Base-by-base conservation (phyloP, 2,797 vertebrate species). In the Halcyon chelicuti region DNA sequence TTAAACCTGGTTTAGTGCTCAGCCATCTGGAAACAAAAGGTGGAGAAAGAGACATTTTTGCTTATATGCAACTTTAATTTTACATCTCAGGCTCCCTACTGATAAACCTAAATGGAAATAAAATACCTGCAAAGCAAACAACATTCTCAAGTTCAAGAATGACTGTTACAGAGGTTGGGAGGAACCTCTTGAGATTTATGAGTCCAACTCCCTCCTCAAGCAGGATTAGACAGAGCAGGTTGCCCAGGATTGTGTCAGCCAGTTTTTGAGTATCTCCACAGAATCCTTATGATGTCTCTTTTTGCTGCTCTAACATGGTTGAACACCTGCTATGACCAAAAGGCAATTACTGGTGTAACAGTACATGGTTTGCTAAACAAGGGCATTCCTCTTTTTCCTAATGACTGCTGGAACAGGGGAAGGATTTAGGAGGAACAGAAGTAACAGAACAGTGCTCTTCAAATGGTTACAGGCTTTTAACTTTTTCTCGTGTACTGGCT, bases 271-370 rank as follows among this genome's bases (percentile, higher is more conserved):
- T 5, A 14, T 42, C 44, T 46, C 80, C 28, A 14, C 63, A 52
- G 17, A 33, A 62, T 23, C 2, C 0, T 22, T 33, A 20, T 9
- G 26, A 7, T 52, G 14, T 51, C 40, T 88, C 18, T 29, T 72
- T 68, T 76, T 78, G 33, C 42, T 47, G 75, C 55, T 46, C 3
- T 70, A 51, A 75, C 18, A 28, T 0, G 0, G 17, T 1, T 11
- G 16, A 80, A 28, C 39, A 77, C 35, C 47, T 67, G 54, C 52
- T 81, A 12, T 62, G 42, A 49, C 71, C 60, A 62, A 55, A 75
- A 51, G 67, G 11, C 78, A 65, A 37, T 76, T 73, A 33, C 17
- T 47, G 29, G 7, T 87, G 66, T 44, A 89, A 81, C 33, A 67
- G 35, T 26, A 61, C 58, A 29, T 13, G 21, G 20, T 67, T 86